A percentile compares a stretch with the other conserved stretches of the same genome.
Evolutionary conservation across 2,888 invertebrate species (phyloP).

Genomic region (Nemurella pictetii): DNA sequence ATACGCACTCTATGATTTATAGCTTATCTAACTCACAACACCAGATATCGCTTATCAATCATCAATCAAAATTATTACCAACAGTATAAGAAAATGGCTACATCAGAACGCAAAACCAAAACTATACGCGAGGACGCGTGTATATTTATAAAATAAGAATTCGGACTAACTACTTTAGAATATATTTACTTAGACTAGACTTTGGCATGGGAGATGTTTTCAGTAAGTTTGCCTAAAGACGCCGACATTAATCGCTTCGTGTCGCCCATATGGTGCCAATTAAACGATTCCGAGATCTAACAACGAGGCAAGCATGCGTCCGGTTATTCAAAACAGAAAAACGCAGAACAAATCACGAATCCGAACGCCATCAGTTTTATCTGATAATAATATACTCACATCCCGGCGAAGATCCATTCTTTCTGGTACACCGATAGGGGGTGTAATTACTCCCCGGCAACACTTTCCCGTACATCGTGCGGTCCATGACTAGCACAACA

Average conservation of each 20-base stretch:
- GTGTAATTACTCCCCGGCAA: constrained; percentile 77
- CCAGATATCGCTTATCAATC: background rate
- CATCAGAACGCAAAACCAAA: background rate
- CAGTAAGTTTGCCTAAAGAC: background rate
- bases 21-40: background rate
- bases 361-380: background rate
- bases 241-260: background rate
- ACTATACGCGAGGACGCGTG: background rate
- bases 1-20: no score
- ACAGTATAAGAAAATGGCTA: background rate
- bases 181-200: background rate
- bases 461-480: constrained; percentile 88
- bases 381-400: constrained; percentile 66
- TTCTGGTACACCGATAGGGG: constrained; percentile 82
- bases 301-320: background rate
- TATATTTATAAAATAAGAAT: constrained; percentile 4
- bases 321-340: background rate
- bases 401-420: constrained; percentile 81
- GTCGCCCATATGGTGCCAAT: background rate
- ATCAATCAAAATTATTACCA: background rate
- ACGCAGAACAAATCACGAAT: background rate
- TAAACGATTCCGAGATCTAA: background rate
- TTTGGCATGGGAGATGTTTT: background rate
- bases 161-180: background rate
- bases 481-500: no score